Evolutionary conservation across 2,888 invertebrate genomes (phyloP), one percentile per base, ranked within the genome.

Genomic region (Cheilosia scutellata): DNA sequence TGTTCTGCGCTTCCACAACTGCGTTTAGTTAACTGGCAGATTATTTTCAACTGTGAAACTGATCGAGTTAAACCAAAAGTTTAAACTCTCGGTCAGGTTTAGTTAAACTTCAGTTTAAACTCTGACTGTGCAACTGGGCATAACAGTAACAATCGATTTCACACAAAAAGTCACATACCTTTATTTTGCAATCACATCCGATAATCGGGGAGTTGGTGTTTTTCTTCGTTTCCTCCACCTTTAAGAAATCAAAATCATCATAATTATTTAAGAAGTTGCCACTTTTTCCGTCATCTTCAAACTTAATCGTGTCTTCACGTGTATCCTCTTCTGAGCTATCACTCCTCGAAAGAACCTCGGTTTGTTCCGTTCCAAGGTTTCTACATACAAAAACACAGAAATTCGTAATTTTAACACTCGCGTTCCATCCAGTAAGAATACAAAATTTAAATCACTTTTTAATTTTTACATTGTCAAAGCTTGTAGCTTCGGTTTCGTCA

Each of bases 181-280:
- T 91, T 63, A 92, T 89, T 90, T 91, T 91, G 80, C 92, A 92
- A 88, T 92, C 91, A 84, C 92, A 92, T 72, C 90, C 90, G 49
- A 87, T 83, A 47, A 75, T 62, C 13, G 60, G 89, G 62, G 84
- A 89, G 40, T 62, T 80, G 11, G 74, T 63, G 20, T 71, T 88
- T 60, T 89, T 88, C 57, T 91, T 91, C 4, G 87, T 84, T 78
- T 89, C 83, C 4, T 89, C 88, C 2, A 89, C 88, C n/a, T 89
- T 82, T 4, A 77, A 57, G 60, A 86, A 57, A 7, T 82, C 79
- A 5, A 82, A 68, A n/a, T 86, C 72, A 7, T 72, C 82, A 1
- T 66, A 62, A 9, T 42, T n/a, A 7, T 31, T 72, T 2, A 53
- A 2, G 27, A 49, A 11, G 16, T 13, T 5, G 0, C 44, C 71